Evolutionary conservation across 2,797 vertebrate species (phyloP).

Genomic region (Glyptemys insculpta): DNA sequence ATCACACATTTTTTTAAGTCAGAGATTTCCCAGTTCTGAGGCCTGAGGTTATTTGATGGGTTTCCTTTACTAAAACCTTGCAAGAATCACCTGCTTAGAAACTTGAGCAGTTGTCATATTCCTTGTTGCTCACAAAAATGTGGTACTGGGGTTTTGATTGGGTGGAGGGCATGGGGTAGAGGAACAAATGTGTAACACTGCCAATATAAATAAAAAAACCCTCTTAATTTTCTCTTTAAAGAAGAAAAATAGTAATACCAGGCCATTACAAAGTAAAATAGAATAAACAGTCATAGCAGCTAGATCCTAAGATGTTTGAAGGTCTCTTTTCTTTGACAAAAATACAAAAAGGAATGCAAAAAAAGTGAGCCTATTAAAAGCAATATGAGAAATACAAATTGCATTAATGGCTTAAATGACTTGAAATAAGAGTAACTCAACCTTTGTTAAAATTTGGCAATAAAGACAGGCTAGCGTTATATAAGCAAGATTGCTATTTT

Average conservation of each 20-base stretch:
- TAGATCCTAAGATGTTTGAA: not conserved
- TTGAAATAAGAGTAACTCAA: not conserved
- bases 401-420: not conserved
- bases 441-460: not conserved
- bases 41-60: not conserved
- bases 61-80: conserved; percentile 13
- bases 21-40: not conserved
- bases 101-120: not conserved
- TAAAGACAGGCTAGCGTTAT: not conserved
- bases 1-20: not conserved
- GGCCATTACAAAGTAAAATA: not conserved
- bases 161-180: conserved; percentile 20
- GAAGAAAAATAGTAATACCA: not conserved
- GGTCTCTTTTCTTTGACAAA: not conserved
- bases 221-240: conserved; percentile 23
- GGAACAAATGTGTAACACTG: not conserved
- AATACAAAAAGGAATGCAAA: not conserved
- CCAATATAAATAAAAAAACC: not conserved
- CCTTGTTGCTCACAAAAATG: not conserved
- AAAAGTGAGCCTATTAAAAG: not conserved
- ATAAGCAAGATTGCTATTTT: not conserved
- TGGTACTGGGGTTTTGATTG: not conserved
- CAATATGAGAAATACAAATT: not conserved
- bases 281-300: not conserved
- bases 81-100: not conserved